Evolutionary conservation across 2,888 invertebrate genomes (phyloP).

Genomic region (Ramazzottius varieornatus): DNA sequence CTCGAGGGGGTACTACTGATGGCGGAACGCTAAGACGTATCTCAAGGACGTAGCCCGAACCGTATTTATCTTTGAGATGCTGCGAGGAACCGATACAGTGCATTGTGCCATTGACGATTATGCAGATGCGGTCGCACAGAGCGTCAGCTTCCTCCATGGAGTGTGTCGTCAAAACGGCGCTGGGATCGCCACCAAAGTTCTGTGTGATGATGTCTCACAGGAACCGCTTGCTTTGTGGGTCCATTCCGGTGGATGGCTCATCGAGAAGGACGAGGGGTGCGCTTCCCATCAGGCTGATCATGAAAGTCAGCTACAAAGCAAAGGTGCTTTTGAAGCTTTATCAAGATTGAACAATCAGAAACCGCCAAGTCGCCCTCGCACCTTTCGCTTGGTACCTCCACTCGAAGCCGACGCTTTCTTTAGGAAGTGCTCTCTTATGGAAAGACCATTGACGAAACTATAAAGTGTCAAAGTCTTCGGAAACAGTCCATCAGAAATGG

Average conservation of each 20-base stretch:
- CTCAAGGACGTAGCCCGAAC: conserved; percentile 57
- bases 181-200: conserved; percentile 34
- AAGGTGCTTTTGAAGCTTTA: not conserved
- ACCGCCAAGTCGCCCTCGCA: too few relatives aligned
- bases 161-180: conserved; percentile 58
- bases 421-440: conserved; percentile 48
- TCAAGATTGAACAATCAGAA: too few relatives aligned
- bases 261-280: conserved; percentile 53
- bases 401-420: conserved; percentile 51
- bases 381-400: conserved; percentile 56
- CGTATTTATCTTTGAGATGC: conserved; percentile 57
- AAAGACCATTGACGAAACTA: conserved; percentile 41
- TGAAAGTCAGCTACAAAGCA: conserved; percentile 37
- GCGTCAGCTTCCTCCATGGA: conserved; percentile 77
- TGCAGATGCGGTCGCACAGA: conserved; percentile 52
- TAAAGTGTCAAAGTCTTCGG: too few relatives aligned
- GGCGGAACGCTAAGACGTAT: conserved; percentile 39
- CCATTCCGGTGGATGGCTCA: conserved; percentile 63
- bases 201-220: conserved; percentile 26
- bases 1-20: too few relatives aligned
- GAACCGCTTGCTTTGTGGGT: conserved; percentile 48
- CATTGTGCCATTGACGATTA: conserved; percentile 58
- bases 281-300: conserved; percentile 54
- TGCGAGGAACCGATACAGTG: conserved; percentile 60
- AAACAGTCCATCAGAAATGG: too few relatives aligned